Evolutionary conservation across 1,140 invertebrate genomes (phyloP), one percentile per base, ranked within the genome.

Genomic region (Elysia chlorotica): DNA sequence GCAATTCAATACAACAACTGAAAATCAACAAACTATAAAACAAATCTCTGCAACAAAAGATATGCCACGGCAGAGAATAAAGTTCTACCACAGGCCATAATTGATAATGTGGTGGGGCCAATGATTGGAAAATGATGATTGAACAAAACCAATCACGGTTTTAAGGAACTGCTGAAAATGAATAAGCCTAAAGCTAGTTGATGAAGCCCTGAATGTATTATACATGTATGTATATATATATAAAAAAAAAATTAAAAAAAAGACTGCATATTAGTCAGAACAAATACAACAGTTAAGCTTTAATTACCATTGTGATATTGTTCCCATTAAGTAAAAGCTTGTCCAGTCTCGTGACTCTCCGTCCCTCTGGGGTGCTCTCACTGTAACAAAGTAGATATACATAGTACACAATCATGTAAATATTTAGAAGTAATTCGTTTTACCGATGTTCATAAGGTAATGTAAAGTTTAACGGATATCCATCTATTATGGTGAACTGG

Each of bases 281-380:
- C 10, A 48, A 48, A 48, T 14, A n/a, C 41, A 14, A 48, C 41
- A n/a, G n/a, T n/a, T n/a, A 10, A 48, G n/a, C 41, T 14, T 48
- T 48, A 48, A 84, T 86, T 81, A 98, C 95, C 97, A 99, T 99
- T 57, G 96, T 97, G 74, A 99, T 99, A 84, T 99, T 99, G 86
- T 99, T 99, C 79, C 98, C 98, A 90, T 99, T 99, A 0, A 99
- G 88, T 41, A 99, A 91, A 83, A 99, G 99, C 88, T 98, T 95
- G 87, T 99, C 98, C 53, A 99, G 88, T 88, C 98, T 99, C 0
- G 97, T 99, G 2, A 99, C 93, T 85, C 97, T 89, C 82, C 96
- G 91, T 25, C 98, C 98, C 89, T 99, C 98, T 2, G 96, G 93
- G 0, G 98, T 99, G 28, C 93, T 95, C 89, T 99, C 98, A 86